Percentiles rank a stretch among this genome's conserved stretches.
phyloP scores from a whole-genome alignment of 2,888 invertebrate genomes.

The Drosophila emarginata region DNA sequence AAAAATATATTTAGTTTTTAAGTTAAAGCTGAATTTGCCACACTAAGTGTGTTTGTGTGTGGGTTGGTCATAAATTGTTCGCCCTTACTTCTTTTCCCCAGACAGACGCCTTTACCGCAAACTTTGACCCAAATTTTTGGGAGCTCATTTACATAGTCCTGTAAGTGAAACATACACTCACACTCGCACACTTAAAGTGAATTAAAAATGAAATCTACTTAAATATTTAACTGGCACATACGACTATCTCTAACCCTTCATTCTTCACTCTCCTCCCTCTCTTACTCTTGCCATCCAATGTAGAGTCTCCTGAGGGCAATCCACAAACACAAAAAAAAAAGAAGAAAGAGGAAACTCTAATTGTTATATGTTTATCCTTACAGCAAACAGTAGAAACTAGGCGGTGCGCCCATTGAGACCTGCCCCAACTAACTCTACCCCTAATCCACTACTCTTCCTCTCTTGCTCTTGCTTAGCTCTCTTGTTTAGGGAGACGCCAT shows the following conservation, averaged over 20 bases:
- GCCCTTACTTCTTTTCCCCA: constrained; percentile 26
- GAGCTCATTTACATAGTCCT: constrained; percentile 63
- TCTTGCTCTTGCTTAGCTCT: background rate
- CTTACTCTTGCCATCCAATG: background rate
- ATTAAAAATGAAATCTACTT: constrained; percentile 41
- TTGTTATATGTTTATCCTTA: constrained; percentile 71
- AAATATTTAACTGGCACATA: constrained; percentile 65
- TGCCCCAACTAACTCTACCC: constrained; percentile 26
- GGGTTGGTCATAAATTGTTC: constrained; percentile 28
- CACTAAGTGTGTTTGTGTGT: background rate
- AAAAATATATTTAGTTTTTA: constrained; percentile 2
- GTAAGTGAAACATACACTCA: constrained; percentile 6
- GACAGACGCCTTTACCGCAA: constrained; percentile 51
- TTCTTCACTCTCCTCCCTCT: constrained; percentile 5
- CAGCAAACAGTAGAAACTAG: constrained; percentile 48
- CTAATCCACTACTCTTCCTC: constrained; percentile 2
- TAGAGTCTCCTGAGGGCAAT: constrained; percentile 32
- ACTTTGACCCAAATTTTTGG: constrained; percentile 64
- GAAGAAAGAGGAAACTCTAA: constrained; percentile 52
- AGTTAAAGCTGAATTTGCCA: background rate
- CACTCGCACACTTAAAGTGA: constrained; percentile 2
- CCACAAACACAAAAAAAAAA: constrained; percentile 22
- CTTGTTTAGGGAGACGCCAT: constrained; percentile 48
- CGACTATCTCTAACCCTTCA: constrained; percentile 5
- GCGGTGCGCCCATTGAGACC: constrained; percentile 36